phyloP scores from a whole-genome alignment of 2,113 vertebrate genomes.

The Sander lucioperca region DNA sequence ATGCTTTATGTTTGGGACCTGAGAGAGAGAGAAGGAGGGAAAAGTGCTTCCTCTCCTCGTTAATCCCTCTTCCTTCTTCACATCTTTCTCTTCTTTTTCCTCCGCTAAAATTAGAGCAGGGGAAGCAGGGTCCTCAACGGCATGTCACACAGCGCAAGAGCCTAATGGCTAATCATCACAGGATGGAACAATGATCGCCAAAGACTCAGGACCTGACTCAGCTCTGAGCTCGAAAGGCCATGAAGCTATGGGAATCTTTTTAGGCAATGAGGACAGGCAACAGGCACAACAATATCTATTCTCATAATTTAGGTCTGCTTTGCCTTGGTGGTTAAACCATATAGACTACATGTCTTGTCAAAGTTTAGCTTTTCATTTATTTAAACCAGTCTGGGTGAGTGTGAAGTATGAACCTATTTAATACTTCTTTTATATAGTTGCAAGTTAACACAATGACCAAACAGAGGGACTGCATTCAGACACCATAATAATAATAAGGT shows the following conservation, averaged over 20 bases:
- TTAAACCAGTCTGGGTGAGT: not conserved
- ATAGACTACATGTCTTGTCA: not conserved
- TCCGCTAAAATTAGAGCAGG: conserved; percentile 63
- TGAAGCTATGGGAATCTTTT: conserved; percentile 21
- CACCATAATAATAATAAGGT: too few relatives aligned
- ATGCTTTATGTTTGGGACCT: conserved; percentile 67
- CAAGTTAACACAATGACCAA: not conserved
- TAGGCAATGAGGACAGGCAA: conserved; percentile 14
- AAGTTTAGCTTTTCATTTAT: not conserved
- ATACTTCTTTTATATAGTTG: not conserved
- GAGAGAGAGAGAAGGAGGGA: conserved; percentile 34
- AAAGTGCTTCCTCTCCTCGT: conserved; percentile 40
- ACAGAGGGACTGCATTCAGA: not conserved
- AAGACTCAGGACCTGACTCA: conserved; percentile 56
- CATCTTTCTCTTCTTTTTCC: conserved; percentile 48
- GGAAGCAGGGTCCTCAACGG: conserved; percentile 24
- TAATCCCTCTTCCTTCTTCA: conserved; percentile 61
- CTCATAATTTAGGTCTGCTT: not conserved
- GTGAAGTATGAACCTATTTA: too few relatives aligned
- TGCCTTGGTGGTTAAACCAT: not conserved
- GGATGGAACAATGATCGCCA: conserved; percentile 60
- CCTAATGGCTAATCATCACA: conserved; percentile 70
- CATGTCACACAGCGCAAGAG: conserved; percentile 56
- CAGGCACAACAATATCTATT: not conserved
- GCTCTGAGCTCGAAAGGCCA: conserved; percentile 34